Evolutionary conservation across 1,140 invertebrate genomes (phyloP), one percentile per base, ranked within the genome.

Genomic region (Condylostylus longicornis): DNA sequence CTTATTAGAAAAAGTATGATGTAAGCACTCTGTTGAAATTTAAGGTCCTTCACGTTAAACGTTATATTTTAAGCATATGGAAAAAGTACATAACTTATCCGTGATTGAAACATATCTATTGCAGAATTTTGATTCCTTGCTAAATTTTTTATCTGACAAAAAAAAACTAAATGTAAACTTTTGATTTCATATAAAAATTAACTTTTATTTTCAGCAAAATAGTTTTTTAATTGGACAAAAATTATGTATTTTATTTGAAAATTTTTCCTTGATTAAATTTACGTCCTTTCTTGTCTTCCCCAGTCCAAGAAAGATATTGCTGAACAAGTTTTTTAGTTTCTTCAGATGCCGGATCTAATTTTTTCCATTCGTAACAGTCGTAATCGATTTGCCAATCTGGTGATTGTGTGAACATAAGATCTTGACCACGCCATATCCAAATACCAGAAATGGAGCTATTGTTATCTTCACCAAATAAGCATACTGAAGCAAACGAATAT

Each of bases 221-320:
- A 13, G 14, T 13, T 27, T 23, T 23, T 23, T 27, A 13, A 4
- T 27, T 27, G 25, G 25, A 13, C 10, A 10, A 27, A 13, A 10
- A 27, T 13, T 27, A 23, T 7, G 22, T 23, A 23, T 23, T 23
- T 23, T 82, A 98, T 72, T 99, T 99, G 72, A 98, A 99, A 61
- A 98, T 90, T 71, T 98, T 98, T 64, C 95, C 95, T 71, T 98
- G 85, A 64, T 94, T 96, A 70, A 97, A 95, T 61, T 83, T 77
- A 50, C 90, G 79, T 38, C 89, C 87, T 40, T 77, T 63, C 59
- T 87, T 88, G 54, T 97, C 86, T 37, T 69, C 66, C 31, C 87
- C 91, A 50, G 73, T 70, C 93, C 90, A 97, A 10, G 79, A 74
- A 58, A 98, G 82, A 64, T 98, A 98, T 54, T 95, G 78, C 43